Base-by-base conservation (phyloP, 2,888 invertebrate species). In the Meandrusa payeni region DNA sequence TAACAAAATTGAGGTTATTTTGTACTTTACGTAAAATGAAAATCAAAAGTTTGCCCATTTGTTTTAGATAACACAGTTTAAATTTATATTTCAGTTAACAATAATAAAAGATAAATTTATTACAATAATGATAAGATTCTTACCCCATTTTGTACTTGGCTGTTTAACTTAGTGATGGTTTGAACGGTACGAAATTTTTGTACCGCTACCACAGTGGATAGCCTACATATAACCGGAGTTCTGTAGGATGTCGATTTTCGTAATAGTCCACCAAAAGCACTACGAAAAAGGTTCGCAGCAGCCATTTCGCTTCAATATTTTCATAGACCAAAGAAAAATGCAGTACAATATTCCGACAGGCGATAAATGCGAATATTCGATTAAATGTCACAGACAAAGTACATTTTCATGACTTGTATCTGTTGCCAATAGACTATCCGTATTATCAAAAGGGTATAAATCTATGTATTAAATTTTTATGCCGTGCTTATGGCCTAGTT, bases 251-350 rank as follows among this genome's bases (percentile, higher is more conserved):
- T 60, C 59, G 86, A 73, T 76, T 78, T 82, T 66, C 81, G 70
- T 66, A 86, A 67, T 69, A 87, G 73, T 68, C 83, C 83, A 67
- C 63, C 64, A 48, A 87, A 69, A 68, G 77, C 83, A 75, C 76
- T 82, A 68, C 87, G 85, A 55, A 75, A 73, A 59, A 88, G 62
- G 71, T 73, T 81, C 48, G 66, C 74, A 55, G 85, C 86, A 76
- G 88, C 87, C 88, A 88, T 88, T 82, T 44, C 38, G 44, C n/a
- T 23, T 22, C 26, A 20, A 44, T 38, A 27, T 22, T 46, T 36
- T 43, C 63, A 69, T 64, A 66, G 64, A 68, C 64, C 57, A 63
- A 39, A 38, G 43, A 49, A 48, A 45, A 40, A 48, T 43, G 47
- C 50, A 57, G 48, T 26, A 46, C 24, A 5, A 2, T 5, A 13